These are phyloP conservation scores for Tiphia femorata DNA, from an alignment of 2,888 invertebrate genomes.

Conservation along the genomic window DNA sequence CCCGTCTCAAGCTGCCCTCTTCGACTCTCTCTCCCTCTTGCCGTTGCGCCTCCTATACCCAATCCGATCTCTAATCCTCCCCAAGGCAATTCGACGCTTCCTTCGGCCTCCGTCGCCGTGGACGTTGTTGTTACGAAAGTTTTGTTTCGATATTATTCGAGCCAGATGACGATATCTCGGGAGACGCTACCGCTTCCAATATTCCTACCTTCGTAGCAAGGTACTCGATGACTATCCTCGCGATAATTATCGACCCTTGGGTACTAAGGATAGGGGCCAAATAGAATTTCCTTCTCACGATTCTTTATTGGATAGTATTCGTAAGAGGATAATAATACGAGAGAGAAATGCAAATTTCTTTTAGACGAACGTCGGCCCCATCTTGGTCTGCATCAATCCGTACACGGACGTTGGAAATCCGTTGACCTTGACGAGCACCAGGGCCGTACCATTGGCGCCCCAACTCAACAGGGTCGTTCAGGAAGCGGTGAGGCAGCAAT, in stretches of 20 bases:
- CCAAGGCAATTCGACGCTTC: too few relatives aligned
- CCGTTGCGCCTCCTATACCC: too few relatives aligned
- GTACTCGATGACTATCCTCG: too few relatives aligned
- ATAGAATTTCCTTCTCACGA: too few relatives aligned
- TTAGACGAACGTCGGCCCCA: slow-evolving; percentile 94
- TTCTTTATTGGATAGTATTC: background rate
- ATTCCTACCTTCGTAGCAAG: too few relatives aligned
- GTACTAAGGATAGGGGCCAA: background rate
- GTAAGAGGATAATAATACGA: too few relatives aligned
- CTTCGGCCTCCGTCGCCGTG: too few relatives aligned
- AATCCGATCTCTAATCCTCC: too few relatives aligned
- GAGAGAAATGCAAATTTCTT: slow-evolving; percentile 49
- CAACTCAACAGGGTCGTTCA: slow-evolving; percentile 90
- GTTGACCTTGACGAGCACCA: slow-evolving; percentile 85
- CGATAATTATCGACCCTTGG: slow-evolving; percentile 11
- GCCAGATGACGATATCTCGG: too few relatives aligned
- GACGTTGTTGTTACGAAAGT: too few relatives aligned
- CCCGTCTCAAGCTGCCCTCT: background rate
- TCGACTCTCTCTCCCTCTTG: background rate
- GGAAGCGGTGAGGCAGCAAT: slow-evolving; percentile 93
- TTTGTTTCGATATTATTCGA: too few relatives aligned
- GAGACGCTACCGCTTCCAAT: too few relatives aligned
- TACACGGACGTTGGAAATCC: slow-evolving; percentile 90
- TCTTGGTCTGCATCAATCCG: slow-evolving; percentile 90
- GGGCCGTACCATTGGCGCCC: slow-evolving; percentile 80